Evolutionary conservation across 1,140 invertebrate species (phyloP), one percentile per base, ranked within the genome.

Genomic region (Cydia splendana): DNA sequence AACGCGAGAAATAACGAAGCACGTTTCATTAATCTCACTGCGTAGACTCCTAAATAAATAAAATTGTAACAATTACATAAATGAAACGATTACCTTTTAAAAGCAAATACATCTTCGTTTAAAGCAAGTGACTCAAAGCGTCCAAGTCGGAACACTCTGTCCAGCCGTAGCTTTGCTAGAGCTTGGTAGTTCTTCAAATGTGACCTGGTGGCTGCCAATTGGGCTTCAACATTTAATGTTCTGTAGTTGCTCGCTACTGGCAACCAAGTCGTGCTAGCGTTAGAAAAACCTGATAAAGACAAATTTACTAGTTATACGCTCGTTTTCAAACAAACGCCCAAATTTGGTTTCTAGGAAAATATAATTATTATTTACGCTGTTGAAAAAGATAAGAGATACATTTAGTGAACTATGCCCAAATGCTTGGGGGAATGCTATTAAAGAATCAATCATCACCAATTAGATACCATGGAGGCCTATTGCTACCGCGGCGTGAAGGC

Each of bases 181-280:
- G 81, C 80, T 81, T 89, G 79, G 77, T 92, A 92, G 30, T 91
- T 81, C 62, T 93, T 90, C 57, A 94, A 90, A 80, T 95, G 94
- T 15, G 94, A 94, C 74, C 86, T 86, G 0, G 85, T 78, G 12
- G 84, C 84, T 15, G 65, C 77, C 67, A 82, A 89, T 75, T 94
- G 93, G 3, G 80, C 84, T 74, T 91, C 88, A 0, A 95, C 92
- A 83, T 96, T 96, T 3, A 95, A 79, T 0, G 79, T 91, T 76
- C 88, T 88, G 82, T 95, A 96, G 79, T 95, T 95, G 0, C 94
- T 87, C 81, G 95, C 93, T 3, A 96, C 94, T 18, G 96, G 96
- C 12, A 97, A 84, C 96, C 96, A 97, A 0, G 96, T 95, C 1
- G 82, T 94, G 0, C 93, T 84, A 10, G 87, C 94, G 0, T 87